These are phyloP conservation scores for Gila orcuttii DNA, from an alignment of 2,113 vertebrate species.

Conservation along the genomic window DNA sequence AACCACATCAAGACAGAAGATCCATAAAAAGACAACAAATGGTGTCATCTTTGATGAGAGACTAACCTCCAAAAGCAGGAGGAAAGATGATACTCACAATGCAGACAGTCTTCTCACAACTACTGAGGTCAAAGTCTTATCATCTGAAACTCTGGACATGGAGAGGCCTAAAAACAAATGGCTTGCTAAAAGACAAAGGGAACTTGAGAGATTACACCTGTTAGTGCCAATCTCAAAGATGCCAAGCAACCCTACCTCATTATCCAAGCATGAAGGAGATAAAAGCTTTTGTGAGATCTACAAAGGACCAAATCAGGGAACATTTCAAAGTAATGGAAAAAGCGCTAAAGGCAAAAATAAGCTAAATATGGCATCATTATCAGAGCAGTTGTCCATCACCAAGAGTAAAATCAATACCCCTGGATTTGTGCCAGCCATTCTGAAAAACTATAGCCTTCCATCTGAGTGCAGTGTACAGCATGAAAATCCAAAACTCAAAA, in stretches of 20 bases:
- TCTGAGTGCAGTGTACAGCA: neutral
- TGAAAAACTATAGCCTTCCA: neutral
- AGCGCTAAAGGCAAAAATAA: neutral
- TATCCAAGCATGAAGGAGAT: neutral
- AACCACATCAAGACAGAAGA: neutral
- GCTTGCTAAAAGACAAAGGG: slow-evolving; percentile 49
- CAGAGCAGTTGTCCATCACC: slow-evolving; percentile 3
- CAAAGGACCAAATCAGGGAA: neutral
- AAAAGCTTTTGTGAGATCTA: slow-evolving; percentile 18
- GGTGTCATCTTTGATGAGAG: neutral
- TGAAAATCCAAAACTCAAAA: neutral
- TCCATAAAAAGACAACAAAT: neutral
- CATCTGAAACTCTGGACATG: neutral
- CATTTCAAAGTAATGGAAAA: slow-evolving; percentile 22
- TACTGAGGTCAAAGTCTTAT: neutral
- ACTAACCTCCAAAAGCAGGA: neutral
- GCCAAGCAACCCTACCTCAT: neutral
- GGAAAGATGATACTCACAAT: slow-evolving; percentile 6
- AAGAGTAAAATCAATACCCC: neutral
- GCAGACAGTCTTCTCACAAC: neutral
- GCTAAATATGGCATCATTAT: neutral
- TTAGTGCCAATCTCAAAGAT: slow-evolving; percentile 3
- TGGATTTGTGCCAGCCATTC: neutral
- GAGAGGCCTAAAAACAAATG: slow-evolving; percentile 45
- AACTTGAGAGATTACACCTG: slow-evolving; percentile 24